Evolutionary conservation across 2,888 invertebrate species (phyloP), one percentile per base, ranked within the genome.

Genomic region (Halictus ligatus): DNA sequence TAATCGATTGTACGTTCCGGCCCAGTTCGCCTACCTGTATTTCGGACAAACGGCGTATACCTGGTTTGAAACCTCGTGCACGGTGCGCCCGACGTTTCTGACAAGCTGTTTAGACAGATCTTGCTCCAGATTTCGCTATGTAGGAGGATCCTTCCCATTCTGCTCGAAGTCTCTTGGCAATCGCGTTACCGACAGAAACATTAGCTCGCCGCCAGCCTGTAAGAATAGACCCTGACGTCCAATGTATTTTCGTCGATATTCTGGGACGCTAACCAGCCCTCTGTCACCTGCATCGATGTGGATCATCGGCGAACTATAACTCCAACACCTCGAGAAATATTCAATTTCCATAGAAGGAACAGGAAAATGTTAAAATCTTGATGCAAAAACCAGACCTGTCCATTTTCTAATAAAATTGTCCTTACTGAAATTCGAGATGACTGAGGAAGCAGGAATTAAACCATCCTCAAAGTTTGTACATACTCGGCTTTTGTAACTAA

Each of bases 101-200:
- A 81, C 85, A 83, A 89, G 60, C 81, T 75, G 84, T 89, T 85
- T 73, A 76, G 79, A 78, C 83, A 81, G 86, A 69, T 78, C 75
- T 43, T 43, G 72, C 40, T 73, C 74, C 73, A 58, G 83, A 87
- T 85, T 78, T 76, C 74, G 25, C 25, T 64, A 35, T 35, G 35
- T 35, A 43, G 72, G 79, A 29, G n/a, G 67, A 40, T 75, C 69
- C 46, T 85, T 78, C 71, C 58, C 79, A 50, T 50, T 46, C 72
- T 43, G 13, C 29, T 43, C 72, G 40, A 64, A 15, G 50, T 48
- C 40, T 75, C 72, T 75, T 50, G 73, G 48, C 73, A 29, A 8
- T 73, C 73, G 50, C n/a, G 46, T 25, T 48, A 73, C 48, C 48
- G 29, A 48, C 73, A 29, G 48, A 48, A 69, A 69, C 67, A 69